A percentile compares a stretch with the other conserved stretches of the same genome.
Evolutionary conservation across 2,888 invertebrate species (phyloP).

Genomic region (Anoncus sp.): DNA sequence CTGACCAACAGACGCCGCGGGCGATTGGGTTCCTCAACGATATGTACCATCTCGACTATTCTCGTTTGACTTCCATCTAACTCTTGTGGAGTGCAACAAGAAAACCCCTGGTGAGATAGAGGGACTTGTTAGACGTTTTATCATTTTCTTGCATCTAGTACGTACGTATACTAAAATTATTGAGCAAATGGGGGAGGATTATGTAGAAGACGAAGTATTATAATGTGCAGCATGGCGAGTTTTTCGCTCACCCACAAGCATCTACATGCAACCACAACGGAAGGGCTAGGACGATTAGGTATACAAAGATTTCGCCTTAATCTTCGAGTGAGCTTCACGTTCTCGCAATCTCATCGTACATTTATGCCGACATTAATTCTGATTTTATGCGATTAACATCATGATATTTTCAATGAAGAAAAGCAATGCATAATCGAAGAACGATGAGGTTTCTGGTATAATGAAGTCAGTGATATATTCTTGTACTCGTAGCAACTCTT

Average conservation of each 20-base stretch:
- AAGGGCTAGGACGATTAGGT: conserved; percentile 9
- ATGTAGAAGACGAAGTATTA: conserved; percentile 53
- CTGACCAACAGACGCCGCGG: conserved; percentile 41
- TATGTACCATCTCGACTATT: conserved; percentile 36
- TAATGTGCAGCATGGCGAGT: conserved; percentile 12
- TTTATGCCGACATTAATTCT: too few relatives aligned
- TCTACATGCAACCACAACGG: neutral
- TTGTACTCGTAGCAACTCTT: neutral
- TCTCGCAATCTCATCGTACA: neutral
- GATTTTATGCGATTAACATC: too few relatives aligned
- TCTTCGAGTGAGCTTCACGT: neutral
- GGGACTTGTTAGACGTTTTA: conserved; percentile 55
- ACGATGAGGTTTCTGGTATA: neutral
- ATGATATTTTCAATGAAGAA: too few relatives aligned
- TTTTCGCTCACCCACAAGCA: conserved; percentile 3
- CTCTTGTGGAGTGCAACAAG: conserved; percentile 42
- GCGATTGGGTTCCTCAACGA: conserved; percentile 52
- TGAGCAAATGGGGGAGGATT: conserved; percentile 54
- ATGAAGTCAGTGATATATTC: conserved; percentile 24
- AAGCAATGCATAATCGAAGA: too few relatives aligned
- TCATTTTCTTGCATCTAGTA: conserved; percentile 58
- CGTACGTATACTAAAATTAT: conserved; percentile 49
- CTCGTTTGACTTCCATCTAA: conserved; percentile 49
- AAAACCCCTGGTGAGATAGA: conserved; percentile 36
- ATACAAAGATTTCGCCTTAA: neutral